Base-by-base conservation (phyloP, 2,113 vertebrate genomes). In the Crotophaga sulcirostris region DNA sequence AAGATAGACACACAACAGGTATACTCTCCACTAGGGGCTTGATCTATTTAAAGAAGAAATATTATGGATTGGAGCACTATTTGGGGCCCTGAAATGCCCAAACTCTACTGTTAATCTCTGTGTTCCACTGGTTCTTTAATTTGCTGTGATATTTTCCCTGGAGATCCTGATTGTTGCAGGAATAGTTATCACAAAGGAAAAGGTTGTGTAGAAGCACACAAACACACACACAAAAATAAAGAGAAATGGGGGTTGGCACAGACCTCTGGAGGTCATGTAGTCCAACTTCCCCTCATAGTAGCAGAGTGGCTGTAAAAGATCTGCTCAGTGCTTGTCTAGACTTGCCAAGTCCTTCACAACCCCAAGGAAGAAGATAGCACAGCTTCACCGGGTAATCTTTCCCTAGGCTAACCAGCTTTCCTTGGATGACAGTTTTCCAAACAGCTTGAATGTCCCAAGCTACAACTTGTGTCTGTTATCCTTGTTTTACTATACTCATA, bases 321-420 rank as follows among this genome's bases (percentile, higher is more conserved):
- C 17, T 72, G 62, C 18, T 68, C 78, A 69, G 13, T 20, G 25
- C 45, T 85, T 49, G 25, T 8, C 16, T 82, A 58, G 24, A 33
- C 24, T 24, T 45, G 13, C 4, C 36, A 81, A 63, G 7, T 40
- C 60, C 72, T 79, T 24, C 54, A 45, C 13, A 83, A 11, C 8
- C 1, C 1, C 19, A 49, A 54, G 38, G 31, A 36, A 28, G 6
- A 8, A 0, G 2, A 36, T 7, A 36, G 13, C 49, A 62, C 12
- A 69, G 11, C 18, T 68, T 69, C 36, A 49, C 31, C 45, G 17
- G 29, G 5, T 14, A 44, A 12, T 44, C 28, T 72, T 91, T 26
- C 34, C 23, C 38, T 52, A 17, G 55, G 70, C 20, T 72, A 7
- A 20, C 33, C 15, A 82, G 1, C 4, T 1, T 16, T 67, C 21